phyloP scores from a whole-genome alignment of 1,140 invertebrate genomes.

The Sycobia sp. region DNA sequence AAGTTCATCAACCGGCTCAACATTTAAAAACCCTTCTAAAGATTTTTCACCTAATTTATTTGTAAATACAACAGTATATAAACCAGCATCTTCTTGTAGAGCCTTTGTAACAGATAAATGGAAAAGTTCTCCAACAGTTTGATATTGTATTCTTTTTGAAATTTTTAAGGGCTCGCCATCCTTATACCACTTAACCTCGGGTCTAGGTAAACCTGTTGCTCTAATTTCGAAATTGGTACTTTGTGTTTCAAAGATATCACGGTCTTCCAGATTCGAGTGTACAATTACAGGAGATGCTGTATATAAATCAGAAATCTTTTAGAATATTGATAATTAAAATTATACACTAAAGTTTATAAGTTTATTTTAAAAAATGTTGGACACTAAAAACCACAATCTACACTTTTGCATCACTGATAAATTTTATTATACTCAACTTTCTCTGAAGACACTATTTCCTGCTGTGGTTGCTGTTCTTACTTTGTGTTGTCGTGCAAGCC shows the following conservation, averaged over 20 bases:
- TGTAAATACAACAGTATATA: constrained; percentile 75
- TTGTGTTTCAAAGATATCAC: constrained; percentile 76
- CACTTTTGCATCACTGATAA: too few species aligned
- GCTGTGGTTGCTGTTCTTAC: constrained; percentile 12
- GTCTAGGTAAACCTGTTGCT: constrained; percentile 74
- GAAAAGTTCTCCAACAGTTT: constrained; percentile 74
- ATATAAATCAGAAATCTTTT: constrained; percentile 39
- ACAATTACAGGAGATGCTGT: constrained; percentile 76
- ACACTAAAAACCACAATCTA: neutral
- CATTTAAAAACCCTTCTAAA: constrained; percentile 71
- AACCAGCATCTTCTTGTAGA: constrained; percentile 74
- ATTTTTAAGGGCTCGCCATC: constrained; percentile 70
- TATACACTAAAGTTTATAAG: too few species aligned
- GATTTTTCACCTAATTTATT: constrained; percentile 78
- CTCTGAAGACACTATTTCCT: neutral
- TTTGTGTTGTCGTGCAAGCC: constrained; percentile 30
- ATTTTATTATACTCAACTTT: constrained; percentile 29
- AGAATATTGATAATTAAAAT: neutral
- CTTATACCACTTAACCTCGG: constrained; percentile 78
- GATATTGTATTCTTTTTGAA: constrained; percentile 68
- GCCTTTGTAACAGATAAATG: constrained; percentile 72
- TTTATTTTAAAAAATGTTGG: too few species aligned
- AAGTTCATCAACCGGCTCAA: constrained; percentile 75
- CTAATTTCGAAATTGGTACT: constrained; percentile 74
- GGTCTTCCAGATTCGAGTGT: constrained; percentile 74